Percentiles rank a stretch among this genome's conserved stretches.
Evolutionary conservation across 2,113 vertebrate species (phyloP).

Genomic region (Eulacestoma nigropectus): DNA sequence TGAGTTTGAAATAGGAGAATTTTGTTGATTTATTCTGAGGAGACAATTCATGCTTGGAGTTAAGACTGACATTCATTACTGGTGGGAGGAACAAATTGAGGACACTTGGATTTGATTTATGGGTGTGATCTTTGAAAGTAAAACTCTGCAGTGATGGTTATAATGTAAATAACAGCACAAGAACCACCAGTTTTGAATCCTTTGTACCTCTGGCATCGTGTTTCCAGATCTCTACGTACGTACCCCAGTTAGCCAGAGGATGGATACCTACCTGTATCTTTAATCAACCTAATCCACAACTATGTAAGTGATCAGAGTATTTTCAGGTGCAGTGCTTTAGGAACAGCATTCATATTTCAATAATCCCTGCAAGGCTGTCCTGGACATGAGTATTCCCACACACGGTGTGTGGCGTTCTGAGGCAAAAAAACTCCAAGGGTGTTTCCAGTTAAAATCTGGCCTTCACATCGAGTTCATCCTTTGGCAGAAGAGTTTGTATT

Average conservation of each 20-base stretch:
- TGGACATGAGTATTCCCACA: conserved; percentile 11
- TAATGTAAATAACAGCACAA: background rate
- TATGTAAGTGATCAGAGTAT: background rate
- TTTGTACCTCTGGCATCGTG: background rate
- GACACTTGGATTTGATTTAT: background rate
- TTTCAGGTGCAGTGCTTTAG: conserved; percentile 53
- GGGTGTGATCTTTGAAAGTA: background rate
- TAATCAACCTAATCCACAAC: background rate
- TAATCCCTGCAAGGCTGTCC: conserved; percentile 2
- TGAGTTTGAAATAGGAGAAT: background rate
- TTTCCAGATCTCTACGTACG: accelerated
- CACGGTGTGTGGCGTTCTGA: conserved; percentile 7
- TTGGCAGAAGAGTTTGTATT: conserved; percentile 27
- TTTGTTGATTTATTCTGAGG: background rate
- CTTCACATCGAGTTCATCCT: conserved; percentile 9
- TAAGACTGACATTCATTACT: background rate
- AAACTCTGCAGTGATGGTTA: background rate
- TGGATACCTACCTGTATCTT: background rate
- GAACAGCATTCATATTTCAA: conserved; percentile 42
- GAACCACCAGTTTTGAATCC: background rate
- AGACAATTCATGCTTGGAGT: background rate
- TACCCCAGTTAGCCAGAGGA: background rate
- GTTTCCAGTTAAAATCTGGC: conserved; percentile 54
- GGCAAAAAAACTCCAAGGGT: background rate
- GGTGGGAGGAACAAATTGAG: background rate